Conservation (phyloP, 2,797 vertebrate genomes). For the Chelonia mydas region DNA sequence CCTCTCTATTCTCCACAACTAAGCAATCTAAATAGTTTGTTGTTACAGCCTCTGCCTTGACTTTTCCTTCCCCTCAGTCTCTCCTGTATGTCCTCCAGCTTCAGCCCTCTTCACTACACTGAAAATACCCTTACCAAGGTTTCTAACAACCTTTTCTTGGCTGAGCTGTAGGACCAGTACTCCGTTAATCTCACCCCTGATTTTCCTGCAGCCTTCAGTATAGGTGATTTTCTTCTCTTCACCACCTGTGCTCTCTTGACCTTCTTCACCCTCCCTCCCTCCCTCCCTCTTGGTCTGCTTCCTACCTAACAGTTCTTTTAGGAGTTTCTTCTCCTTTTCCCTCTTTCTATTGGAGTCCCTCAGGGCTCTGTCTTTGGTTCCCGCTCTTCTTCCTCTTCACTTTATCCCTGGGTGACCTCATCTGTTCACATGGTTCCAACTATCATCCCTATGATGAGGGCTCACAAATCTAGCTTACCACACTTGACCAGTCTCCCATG, state of each 20-base stretch:
- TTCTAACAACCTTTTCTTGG: neutral
- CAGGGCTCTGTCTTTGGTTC: neutral
- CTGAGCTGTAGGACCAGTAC: neutral
- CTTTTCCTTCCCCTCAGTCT: neutral
- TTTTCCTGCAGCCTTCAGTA: neutral
- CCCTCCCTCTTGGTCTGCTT: neutral
- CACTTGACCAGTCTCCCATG: neutral
- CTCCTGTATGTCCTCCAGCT: neutral
- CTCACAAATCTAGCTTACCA: neutral
- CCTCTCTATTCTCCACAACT: neutral
- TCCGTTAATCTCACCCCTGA: neutral
- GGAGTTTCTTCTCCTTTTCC: rapidly evolving
- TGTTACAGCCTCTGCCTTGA: neutral
- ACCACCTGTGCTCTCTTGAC: no score
- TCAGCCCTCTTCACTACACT: neutral
- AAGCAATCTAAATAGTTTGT: neutral
- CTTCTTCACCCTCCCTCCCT: neutral
- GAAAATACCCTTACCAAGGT: neutral
- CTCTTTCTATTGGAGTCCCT: neutral
- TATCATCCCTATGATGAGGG: neutral
- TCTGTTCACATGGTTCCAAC: neutral
- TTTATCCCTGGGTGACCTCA: neutral
- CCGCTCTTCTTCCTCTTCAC: neutral
- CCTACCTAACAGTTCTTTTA: neutral
- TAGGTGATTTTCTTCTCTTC: neutral